A percentile compares a stretch with the other conserved stretches of the same genome.
These are phyloP conservation scores for Silurus glanis DNA, from an alignment of 2,113 vertebrate genomes.

Conservation along the genomic window DNA sequence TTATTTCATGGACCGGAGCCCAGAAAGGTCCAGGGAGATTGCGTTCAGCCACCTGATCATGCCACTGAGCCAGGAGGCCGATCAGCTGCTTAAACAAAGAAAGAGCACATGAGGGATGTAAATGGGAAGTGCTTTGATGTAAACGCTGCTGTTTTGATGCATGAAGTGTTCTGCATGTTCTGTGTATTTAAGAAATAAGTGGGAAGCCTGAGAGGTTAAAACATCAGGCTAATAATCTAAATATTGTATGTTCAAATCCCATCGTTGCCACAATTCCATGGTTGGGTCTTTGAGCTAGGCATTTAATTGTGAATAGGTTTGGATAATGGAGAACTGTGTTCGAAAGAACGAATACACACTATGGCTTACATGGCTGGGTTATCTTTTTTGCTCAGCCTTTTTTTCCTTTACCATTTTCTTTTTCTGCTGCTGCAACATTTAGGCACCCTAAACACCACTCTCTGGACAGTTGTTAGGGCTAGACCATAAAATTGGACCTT, in stretches of 20 bases:
- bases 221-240: background rate
- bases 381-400: background rate
- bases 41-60: conserved; percentile 52
- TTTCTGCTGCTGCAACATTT: background rate
- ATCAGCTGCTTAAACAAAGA: conserved; percentile 50
- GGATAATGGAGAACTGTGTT: background rate
- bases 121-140: background rate
- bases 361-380: background rate
- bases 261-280: background rate
- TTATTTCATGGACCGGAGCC: conserved; percentile 53
- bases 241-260: background rate
- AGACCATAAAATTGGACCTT: conserved; percentile 40
- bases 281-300: background rate
- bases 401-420: background rate
- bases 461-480: conserved; percentile 31
- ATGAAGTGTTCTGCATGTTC: background rate
- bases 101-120: background rate
- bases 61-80: conserved; percentile 29
- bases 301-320: background rate
- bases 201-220: background rate
- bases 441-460: conserved; percentile 15
- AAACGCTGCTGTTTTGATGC: background rate
- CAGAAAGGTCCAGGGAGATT: conserved; percentile 49
- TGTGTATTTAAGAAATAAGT: background rate
- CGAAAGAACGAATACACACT: background rate